Base-by-base conservation (phyloP, 2,113 vertebrate genomes). In the Notechis scutatus region DNA sequence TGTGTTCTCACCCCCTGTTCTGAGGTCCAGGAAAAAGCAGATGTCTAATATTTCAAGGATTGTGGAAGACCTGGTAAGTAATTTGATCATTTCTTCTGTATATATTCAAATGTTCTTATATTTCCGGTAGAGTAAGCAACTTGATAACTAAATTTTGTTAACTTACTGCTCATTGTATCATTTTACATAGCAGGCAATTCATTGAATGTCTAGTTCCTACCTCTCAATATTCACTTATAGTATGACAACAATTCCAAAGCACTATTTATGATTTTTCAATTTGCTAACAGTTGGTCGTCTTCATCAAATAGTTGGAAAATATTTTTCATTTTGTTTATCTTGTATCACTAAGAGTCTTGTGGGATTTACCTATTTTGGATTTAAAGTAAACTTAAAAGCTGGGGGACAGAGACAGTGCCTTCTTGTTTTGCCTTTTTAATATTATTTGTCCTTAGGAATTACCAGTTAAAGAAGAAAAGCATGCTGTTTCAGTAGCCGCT, bases 1-100 rank as follows among this genome's bases (percentile, higher is more conserved):
- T 95, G 96, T 97, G 55, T 97, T 98, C 91, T 98, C 98, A n/a
- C 97, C 98, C 20, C 98, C 98, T 91, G 94, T 97, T 90, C 95
- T 98, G 96, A 97, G 98, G 42, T 97, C 97, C 86, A 97, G 96
- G 45, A 96, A 10, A 56, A 98, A 96, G 96, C 95, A 85, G 5
- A 64, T 90, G 57, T 81, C 96, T 47, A 93, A 26, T 88, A 85
- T 94, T 90, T 96, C 96, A 64, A 95, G 1, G 39, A 92, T 90
- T 90, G 90, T 95, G 81, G 92, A 94, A 94, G 95, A 97, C 92
- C 26, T 96, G 92, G 98, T 98, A 94, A 97, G 96, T 91, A 52
- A 47, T 57, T 24, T 18, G 12, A 21, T 11, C 91, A 8, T 20
- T 9, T 0, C 92, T 90, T 8, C 85, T 23, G 56, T 11, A 81